These are phyloP conservation scores for Cyphotilapia sp. DNA, from an alignment of 2,113 vertebrate species.

Conservation along the genomic window DNA sequence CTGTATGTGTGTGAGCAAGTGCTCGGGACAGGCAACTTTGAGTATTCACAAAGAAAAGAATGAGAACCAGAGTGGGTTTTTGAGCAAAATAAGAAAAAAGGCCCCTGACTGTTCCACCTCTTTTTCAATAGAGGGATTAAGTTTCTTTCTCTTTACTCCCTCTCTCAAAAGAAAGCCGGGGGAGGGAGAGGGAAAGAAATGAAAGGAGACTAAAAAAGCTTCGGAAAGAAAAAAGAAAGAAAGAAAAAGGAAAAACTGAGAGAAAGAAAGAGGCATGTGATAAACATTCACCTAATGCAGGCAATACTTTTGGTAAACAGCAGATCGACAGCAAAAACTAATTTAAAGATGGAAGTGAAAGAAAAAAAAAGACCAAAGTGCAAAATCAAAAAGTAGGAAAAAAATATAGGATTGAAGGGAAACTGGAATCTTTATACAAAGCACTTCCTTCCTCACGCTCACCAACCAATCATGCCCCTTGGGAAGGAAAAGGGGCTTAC, in stretches of 20 bases:
- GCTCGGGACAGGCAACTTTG: not conserved
- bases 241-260: not conserved
- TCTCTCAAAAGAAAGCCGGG: constrained; percentile 21
- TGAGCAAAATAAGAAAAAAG: constrained; percentile 2
- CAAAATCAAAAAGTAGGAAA: not conserved
- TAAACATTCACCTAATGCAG: constrained; percentile 19
- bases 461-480: not conserved
- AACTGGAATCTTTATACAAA: not conserved
- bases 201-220: not conserved
- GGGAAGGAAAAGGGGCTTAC: not conserved
- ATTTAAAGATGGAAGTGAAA: not conserved
- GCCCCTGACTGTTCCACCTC: constrained; percentile 45
- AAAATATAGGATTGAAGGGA: not conserved
- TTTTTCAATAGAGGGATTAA: constrained; percentile 65
- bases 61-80: constrained; percentile 21
- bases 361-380: not conserved
- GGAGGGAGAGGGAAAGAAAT: constrained; percentile 6
- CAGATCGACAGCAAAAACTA: not conserved
- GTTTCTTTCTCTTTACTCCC: constrained; percentile 54
- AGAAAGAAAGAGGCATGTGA: not conserved
- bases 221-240: constrained; percentile 6
- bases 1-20: not conserved
- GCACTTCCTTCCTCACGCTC: not conserved
- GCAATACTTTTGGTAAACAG: not conserved
- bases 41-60: not conserved